Evolutionary conservation across 2,113 vertebrate genomes (phyloP).

Genomic region (Anas platyrhynchos): DNA sequence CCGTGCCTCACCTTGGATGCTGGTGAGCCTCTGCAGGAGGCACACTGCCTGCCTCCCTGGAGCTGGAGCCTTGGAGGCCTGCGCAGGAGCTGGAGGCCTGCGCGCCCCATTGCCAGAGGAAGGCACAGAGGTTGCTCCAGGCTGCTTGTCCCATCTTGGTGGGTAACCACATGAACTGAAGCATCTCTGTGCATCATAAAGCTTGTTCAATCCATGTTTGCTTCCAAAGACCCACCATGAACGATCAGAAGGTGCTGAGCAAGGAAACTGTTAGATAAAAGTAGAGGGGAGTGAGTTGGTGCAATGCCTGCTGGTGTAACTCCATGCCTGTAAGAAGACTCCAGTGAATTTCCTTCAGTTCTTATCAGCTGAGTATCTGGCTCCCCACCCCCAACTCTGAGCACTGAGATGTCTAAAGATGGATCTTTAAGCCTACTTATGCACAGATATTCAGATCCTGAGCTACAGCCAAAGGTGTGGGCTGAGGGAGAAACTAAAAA

Average conservation of each 20-base stretch:
- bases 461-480: not conserved
- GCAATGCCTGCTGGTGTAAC: not conserved
- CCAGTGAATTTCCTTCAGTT: not conserved
- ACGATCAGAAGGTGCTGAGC: not conserved
- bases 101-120: not conserved
- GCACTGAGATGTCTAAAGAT: not conserved
- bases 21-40: not conserved
- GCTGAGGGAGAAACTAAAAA: not conserved
- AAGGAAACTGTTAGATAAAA: not conserved
- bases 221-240: not conserved
- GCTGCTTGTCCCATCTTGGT: not conserved
- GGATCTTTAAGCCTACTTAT: not conserved
- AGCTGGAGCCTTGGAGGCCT: not conserved
- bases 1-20: fast-evolving
- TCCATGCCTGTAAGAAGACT: not conserved
- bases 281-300: not conserved
- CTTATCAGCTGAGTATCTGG: not conserved
- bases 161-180: not conserved
- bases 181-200: not conserved
- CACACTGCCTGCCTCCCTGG: not conserved
- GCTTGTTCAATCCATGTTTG: not conserved
- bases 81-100: fast-evolving
- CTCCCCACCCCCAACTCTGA: not conserved
- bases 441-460: not conserved
- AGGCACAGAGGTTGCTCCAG: not conserved